Percentiles rank a stretch among this genome's conserved stretches.
Conservation (phyloP, 1,140 invertebrate genomes). For the Magallana gigas region DNA sequence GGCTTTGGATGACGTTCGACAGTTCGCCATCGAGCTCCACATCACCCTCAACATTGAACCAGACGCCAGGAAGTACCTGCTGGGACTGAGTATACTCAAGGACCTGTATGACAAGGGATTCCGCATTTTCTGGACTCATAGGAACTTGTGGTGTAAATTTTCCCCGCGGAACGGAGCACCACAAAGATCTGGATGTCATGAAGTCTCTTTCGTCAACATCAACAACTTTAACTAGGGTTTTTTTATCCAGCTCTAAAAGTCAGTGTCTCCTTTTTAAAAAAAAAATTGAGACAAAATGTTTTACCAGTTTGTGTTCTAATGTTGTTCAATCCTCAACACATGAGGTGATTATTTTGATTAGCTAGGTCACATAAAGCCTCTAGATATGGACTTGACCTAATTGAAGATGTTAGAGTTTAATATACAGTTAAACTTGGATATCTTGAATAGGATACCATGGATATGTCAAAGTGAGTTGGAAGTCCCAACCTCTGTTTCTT, state of each 20-base stretch:
- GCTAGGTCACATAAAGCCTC: too few species aligned
- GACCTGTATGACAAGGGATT: slow-evolving; percentile 65
- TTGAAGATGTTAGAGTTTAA: too few species aligned
- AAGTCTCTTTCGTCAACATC: slow-evolving; percentile 60
- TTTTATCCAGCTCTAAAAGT: not conserved
- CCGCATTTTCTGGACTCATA: slow-evolving; percentile 66
- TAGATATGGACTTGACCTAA: too few species aligned
- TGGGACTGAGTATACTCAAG: slow-evolving; percentile 58
- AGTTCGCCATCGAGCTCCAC: slow-evolving; percentile 42
- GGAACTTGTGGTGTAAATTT: slow-evolving; percentile 66
- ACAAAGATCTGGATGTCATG: slow-evolving; percentile 65
- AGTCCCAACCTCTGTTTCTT: too few species aligned
- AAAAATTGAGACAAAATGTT: too few species aligned
- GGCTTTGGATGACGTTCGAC: not conserved
- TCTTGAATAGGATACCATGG: too few species aligned
- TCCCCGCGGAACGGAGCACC: slow-evolving; percentile 54
- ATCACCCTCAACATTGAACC: slow-evolving; percentile 62
- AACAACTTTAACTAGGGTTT: not conserved
- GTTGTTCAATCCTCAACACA: too few species aligned
- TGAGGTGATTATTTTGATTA: too few species aligned
- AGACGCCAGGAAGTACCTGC: slow-evolving; percentile 56
- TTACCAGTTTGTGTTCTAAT: too few species aligned
- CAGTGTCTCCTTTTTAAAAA: too few species aligned
- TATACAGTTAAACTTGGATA: too few species aligned
- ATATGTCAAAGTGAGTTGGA: too few species aligned